phyloP scores from a whole-genome alignment of 2,888 invertebrate species.

The Drosophila ustulata region DNA sequence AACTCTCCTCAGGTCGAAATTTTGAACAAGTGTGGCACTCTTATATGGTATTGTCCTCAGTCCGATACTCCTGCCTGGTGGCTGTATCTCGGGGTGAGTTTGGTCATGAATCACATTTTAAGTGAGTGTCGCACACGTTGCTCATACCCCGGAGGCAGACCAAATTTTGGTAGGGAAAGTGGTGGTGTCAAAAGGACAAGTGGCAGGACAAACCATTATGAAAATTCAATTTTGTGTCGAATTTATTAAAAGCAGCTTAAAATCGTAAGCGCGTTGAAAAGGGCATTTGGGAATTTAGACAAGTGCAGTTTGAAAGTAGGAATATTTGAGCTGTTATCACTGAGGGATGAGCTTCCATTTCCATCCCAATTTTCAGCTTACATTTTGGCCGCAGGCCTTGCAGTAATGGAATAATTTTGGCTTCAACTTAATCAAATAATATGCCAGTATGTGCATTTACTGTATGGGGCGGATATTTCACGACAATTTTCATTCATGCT shows the following conservation, averaged over 20 bases:
- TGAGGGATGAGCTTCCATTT: slow-evolving; percentile 36
- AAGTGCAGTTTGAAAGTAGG: slow-evolving; percentile 61
- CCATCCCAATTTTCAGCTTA: slow-evolving; percentile 41
- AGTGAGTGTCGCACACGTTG: slow-evolving; percentile 75
- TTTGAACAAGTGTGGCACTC: not conserved
- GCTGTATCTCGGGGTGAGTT: slow-evolving; percentile 58
- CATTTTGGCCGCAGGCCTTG: slow-evolving; percentile 69
- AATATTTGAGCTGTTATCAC: slow-evolving; percentile 10
- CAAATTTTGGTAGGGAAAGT: slow-evolving; percentile 5
- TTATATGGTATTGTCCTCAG: slow-evolving; percentile 6
- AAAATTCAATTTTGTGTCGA: slow-evolving; percentile 85
- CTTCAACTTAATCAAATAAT: slow-evolving; percentile 66
- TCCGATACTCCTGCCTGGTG: slow-evolving; percentile 2
- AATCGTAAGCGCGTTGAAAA: slow-evolving; percentile 76
- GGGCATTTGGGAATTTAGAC: slow-evolving; percentile 83
- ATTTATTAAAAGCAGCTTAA: slow-evolving; percentile 84
- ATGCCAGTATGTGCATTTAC: not conserved
- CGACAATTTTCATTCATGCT: slow-evolving; percentile 9
- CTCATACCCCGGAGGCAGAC: slow-evolving; percentile 20
- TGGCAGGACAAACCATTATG: slow-evolving; percentile 77
- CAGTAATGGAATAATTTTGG: slow-evolving; percentile 73
- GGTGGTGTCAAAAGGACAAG: slow-evolving; percentile 78
- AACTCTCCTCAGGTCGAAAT: not conserved
- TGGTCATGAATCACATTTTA: slow-evolving; percentile 83
- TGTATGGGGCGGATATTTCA: slow-evolving; percentile 17